Evolutionary conservation across 2,113 vertebrate genomes (phyloP).

Genomic region (Leucopsar rothschildi): DNA sequence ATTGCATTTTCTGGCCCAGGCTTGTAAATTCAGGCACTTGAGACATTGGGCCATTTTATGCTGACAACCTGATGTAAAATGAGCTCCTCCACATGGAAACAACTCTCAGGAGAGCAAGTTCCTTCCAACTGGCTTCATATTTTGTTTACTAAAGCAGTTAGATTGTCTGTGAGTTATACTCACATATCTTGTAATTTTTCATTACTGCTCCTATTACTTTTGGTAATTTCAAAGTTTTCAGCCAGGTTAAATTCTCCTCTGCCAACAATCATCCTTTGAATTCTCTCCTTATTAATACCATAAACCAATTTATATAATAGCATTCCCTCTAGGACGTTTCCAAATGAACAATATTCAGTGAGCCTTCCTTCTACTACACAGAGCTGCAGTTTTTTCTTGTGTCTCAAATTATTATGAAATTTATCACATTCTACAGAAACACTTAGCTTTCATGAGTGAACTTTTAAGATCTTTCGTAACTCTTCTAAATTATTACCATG

Average conservation of each 20-base stretch:
- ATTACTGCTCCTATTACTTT: conserved; percentile 29
- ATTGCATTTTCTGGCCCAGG: neutral
- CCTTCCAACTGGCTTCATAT: conserved; percentile 47
- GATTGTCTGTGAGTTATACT: conserved; percentile 30
- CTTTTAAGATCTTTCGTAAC: conserved; percentile 2
- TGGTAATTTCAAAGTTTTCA: conserved; percentile 15
- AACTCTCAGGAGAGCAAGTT: conserved; percentile 30
- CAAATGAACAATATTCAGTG: conserved; percentile 19
- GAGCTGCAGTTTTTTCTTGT: neutral
- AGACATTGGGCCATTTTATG: conserved; percentile 18
- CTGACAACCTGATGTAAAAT: conserved; percentile 52
- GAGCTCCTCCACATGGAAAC: conserved; percentile 49
- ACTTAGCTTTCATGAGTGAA: neutral
- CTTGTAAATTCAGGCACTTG: neutral
- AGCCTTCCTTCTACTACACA: neutral
- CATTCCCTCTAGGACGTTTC: conserved; percentile 29
- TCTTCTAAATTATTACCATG: neutral
- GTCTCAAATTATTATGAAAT: neutral
- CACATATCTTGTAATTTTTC: conserved; percentile 50
- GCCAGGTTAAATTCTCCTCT: conserved; percentile 37
- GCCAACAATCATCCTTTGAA: conserved; percentile 30
- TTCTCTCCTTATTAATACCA: conserved; percentile 31
- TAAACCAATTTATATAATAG: conserved; percentile 31
- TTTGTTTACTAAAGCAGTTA: conserved; percentile 55
- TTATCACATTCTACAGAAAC: conserved; percentile 20